These are phyloP conservation scores for Tipula lateralis DNA, from an alignment of 2,888 invertebrate species.

Conservation along the genomic window DNA sequence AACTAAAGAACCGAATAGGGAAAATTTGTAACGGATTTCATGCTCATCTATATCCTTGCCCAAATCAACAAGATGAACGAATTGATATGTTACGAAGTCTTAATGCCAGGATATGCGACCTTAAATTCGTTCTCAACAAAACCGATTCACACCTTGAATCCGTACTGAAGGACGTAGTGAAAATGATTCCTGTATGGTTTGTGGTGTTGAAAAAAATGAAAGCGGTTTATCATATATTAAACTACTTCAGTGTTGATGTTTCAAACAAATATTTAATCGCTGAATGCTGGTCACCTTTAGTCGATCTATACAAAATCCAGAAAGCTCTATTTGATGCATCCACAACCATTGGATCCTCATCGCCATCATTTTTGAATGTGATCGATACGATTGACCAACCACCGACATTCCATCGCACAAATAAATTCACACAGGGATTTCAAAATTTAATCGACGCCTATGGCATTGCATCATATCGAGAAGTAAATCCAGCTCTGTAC, in stretches of 20 bases:
- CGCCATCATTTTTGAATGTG: constrained; percentile 88
- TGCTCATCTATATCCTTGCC: constrained; percentile 81
- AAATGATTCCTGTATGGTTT: constrained; percentile 75
- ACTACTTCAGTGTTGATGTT: constrained; percentile 87
- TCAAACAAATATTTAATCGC: constrained; percentile 85
- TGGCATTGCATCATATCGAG: constrained; percentile 86
- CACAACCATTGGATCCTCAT: constrained; percentile 76
- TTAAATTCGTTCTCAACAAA: constrained; percentile 70
- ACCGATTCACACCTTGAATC: constrained; percentile 80
- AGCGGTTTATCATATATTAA: constrained; percentile 89
- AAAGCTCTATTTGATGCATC: constrained; percentile 76
- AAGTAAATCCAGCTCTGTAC: constrained; percentile 86
- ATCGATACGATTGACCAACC: constrained; percentile 75
- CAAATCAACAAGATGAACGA: constrained; percentile 71
- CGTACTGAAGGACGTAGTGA: constrained; percentile 72
- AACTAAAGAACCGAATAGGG: constrained; percentile 76
- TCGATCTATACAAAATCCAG: constrained; percentile 67
- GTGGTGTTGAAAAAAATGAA: constrained; percentile 83
- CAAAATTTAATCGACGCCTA: constrained; percentile 91
- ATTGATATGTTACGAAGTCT: constrained; percentile 79
- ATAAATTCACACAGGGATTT: constrained; percentile 89
- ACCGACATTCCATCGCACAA: constrained; percentile 87
- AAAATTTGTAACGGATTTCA: constrained; percentile 85
- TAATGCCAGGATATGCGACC: constrained; percentile 73
- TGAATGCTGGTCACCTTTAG: constrained; percentile 80